A percentile compares a stretch with the other conserved stretches of the same genome.
Conservation (phyloP, 1,140 invertebrate species). For the Ptiloglossa arizonensis region DNA sequence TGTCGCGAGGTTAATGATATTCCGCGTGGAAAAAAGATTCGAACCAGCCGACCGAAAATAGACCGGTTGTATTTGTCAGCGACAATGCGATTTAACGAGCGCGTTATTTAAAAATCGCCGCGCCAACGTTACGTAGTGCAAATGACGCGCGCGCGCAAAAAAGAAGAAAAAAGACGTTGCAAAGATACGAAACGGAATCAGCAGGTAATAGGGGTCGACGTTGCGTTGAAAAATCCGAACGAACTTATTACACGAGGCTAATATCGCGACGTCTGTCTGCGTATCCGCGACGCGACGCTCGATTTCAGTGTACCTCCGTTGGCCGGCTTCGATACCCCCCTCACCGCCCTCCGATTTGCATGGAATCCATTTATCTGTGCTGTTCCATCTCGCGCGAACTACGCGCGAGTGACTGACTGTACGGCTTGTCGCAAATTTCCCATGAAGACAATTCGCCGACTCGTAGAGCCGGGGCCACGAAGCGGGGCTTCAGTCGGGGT, state of each 20-base stretch:
- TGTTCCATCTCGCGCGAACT: neutral
- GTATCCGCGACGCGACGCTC: slow-evolving; percentile 20
- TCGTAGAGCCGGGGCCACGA: neutral
- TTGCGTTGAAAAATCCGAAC: neutral
- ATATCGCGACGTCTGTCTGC: neutral
- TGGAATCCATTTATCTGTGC: slow-evolving; percentile 35
- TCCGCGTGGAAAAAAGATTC: too few species aligned
- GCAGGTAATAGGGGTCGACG: neutral
- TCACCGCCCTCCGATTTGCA: neutral
- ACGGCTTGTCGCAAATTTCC: slow-evolving; percentile 38
- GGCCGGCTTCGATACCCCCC: slow-evolving; percentile 4
- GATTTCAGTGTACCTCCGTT: slow-evolving; percentile 5
- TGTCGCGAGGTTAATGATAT: too few species aligned
- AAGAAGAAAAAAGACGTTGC: neutral
- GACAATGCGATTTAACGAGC: too few species aligned
- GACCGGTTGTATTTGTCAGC: too few species aligned
- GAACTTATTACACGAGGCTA: neutral
- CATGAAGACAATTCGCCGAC: slow-evolving; percentile 38
- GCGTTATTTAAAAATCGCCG: too few species aligned
- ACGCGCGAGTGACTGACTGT: neutral
- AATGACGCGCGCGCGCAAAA: too few species aligned
- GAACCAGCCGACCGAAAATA: too few species aligned
- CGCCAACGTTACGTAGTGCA: too few species aligned
- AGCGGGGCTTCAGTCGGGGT: neutral
- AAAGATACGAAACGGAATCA: neutral